Evolutionary conservation across 2,888 invertebrate genomes (phyloP), one percentile per base, ranked within the genome.

Genomic region (Thereva unica): DNA sequence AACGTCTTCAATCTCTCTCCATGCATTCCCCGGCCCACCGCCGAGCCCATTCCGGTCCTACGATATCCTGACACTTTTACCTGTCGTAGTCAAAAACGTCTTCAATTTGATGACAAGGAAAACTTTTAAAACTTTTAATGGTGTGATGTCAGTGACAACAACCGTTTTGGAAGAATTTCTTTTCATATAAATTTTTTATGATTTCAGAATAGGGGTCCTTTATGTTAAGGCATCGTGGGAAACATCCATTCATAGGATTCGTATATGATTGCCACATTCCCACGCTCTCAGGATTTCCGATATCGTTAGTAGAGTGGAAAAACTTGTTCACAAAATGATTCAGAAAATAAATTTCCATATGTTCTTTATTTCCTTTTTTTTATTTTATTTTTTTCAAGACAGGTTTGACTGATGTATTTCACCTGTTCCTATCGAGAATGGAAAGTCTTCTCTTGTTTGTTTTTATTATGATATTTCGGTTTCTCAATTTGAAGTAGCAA

Each of bases 101-200:
- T 50, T 35, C 41, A 41, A 41, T 50, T 50, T 61, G 61, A 50
- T 41, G 61, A 61, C 38, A 61, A 41, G 61, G 50, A 50, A 49
- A 50, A 49, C 61, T 61, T 49, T 61, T 61, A 61, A 61, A 61
- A 61, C 37, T 61, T 61, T 61, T 61, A 61, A 61, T 61, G 50
- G 50, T 23, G 23, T 41, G 42, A 61, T 61, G 50, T 61, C 61
- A 50, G 35, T 61, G 34, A 3, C 50, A 41, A 61, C 61, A 61
- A 61, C 50, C 50, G 61, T 50, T 61, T 61, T 61, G 42, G 49
- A 50, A 61, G 42, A 40, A 41, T 42, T 23, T 23, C 23, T 23
- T 23, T 37, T n/a, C 23, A 50, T 50, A 50, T 61, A 61, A 61
- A 61, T 61, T 61, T 61, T 61, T 61, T 61, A 61, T 61, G 49